phyloP scores from a whole-genome alignment of 1,140 invertebrate genomes.

The Drusus annulatus region DNA sequence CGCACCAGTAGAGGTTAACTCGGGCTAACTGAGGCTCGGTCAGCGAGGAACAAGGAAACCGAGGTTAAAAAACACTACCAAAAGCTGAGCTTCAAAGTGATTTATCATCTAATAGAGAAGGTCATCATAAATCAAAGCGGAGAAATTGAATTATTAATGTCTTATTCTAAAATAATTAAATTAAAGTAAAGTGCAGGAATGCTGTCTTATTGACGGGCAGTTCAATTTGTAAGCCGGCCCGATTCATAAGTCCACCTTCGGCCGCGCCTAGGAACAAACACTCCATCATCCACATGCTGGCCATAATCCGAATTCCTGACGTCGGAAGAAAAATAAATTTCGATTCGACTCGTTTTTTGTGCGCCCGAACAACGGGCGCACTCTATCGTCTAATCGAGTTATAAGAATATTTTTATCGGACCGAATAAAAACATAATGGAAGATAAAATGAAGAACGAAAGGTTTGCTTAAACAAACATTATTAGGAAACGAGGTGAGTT shows the following conservation, averaged over 20 bases:
- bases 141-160: constrained; percentile 26
- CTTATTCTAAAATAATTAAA: constrained; percentile 21
- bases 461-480: constrained; percentile 41
- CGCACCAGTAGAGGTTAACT: not conserved
- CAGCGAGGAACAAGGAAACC: no score
- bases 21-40: no score
- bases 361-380: constrained; percentile 4
- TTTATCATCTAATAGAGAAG: not conserved
- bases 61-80: no score
- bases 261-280: constrained; percentile 2
- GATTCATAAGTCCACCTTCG: not conserved
- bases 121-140: not conserved
- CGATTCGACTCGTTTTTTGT: constrained; percentile 8
- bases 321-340: constrained; percentile 33
- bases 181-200: constrained; percentile 7
- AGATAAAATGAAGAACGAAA: constrained; percentile 33
- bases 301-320: constrained; percentile 33
- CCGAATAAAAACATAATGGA: constrained; percentile 45
- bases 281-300: constrained; percentile 23
- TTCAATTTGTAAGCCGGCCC: constrained; percentile 30
- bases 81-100: not conserved
- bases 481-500: constrained; percentile 53
- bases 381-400: constrained; percentile 43
- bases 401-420: constrained; percentile 43
- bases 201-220: constrained; percentile 14